Conservation (phyloP, 2,113 vertebrate species). For the Muscicapa adusta region DNA sequence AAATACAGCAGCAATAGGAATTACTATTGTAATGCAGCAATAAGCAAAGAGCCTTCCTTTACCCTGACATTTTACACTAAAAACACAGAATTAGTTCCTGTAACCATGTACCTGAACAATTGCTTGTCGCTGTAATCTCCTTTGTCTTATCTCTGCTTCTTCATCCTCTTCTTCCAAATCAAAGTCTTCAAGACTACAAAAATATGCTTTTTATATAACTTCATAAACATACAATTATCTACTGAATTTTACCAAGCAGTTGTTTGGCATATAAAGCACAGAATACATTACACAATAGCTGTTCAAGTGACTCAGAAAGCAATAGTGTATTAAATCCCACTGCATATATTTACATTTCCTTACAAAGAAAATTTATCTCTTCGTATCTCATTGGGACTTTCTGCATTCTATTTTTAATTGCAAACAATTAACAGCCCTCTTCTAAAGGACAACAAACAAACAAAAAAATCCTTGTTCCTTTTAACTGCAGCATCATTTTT, state of each 20-base stretch:
- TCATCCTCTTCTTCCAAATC: conserved; percentile 96
- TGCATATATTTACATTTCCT: neutral
- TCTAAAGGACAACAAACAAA: neutral
- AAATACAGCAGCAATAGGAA: neutral
- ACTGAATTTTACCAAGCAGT: neutral
- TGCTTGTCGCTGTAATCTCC: conserved; percentile 87
- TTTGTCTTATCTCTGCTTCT: conserved; percentile 93
- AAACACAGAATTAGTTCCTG: neutral
- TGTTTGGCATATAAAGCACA: neutral
- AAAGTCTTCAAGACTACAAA: conserved; percentile 87
- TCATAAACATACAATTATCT: neutral
- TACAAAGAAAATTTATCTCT: neutral
- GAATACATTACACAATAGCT: neutral
- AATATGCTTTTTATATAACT: neutral
- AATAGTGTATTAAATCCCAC: neutral
- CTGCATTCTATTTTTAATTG: neutral
- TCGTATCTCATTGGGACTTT: neutral
- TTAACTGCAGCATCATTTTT: neutral
- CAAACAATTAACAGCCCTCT: neutral
- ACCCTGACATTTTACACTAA: neutral
- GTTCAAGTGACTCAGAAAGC: neutral
- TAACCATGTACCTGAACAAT: conserved; percentile 86
- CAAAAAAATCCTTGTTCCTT: neutral
- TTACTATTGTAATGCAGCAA: neutral
- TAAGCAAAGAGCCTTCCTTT: neutral